Conservation (phyloP, 2,113 vertebrate species). For the Halichoeres trimaculatus region DNA sequence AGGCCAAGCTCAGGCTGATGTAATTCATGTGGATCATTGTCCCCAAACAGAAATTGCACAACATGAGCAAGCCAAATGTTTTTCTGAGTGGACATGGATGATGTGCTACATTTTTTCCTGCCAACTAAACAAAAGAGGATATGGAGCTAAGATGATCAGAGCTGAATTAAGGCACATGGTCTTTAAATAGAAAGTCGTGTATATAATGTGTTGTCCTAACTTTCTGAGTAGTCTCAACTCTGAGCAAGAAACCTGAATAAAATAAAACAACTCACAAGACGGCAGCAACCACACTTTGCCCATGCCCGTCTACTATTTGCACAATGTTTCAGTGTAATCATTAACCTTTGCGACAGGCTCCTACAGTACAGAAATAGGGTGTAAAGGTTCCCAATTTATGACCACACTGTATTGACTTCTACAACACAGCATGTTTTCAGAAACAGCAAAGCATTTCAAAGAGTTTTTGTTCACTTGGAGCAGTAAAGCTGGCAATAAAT, state of each 20-base stretch:
- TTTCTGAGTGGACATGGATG: conserved; percentile 35
- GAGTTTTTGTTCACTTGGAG: conserved; percentile 16
- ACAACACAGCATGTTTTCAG: conserved; percentile 19
- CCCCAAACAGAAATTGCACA: conserved; percentile 23
- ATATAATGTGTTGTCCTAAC: conserved; percentile 37
- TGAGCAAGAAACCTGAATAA: conserved; percentile 37
- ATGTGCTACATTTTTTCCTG: conserved; percentile 26
- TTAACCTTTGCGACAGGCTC: conserved; percentile 70
- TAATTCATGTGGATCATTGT: conserved; percentile 33
- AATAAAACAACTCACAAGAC: conserved; percentile 46
- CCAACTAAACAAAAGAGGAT: conserved; percentile 43
- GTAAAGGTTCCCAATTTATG: conserved; percentile 65
- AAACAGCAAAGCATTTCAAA: background rate
- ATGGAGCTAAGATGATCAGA: conserved; percentile 10
- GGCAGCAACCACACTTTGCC: conserved; percentile 54
- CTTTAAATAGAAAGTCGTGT: conserved; percentile 32
- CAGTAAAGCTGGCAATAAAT: conserved; percentile 8
- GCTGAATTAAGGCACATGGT: conserved; percentile 21
- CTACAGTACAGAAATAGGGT: conserved; percentile 38
- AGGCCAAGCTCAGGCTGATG: background rate
- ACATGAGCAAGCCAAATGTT: conserved; percentile 27
- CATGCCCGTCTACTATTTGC: conserved; percentile 51
- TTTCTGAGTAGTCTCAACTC: conserved; percentile 40
- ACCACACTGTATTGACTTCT: conserved; percentile 11
- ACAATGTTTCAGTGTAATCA: conserved; percentile 66